Evolutionary conservation across 2,113 vertebrate species (phyloP).

Genomic region (Ameiurus melas): DNA sequence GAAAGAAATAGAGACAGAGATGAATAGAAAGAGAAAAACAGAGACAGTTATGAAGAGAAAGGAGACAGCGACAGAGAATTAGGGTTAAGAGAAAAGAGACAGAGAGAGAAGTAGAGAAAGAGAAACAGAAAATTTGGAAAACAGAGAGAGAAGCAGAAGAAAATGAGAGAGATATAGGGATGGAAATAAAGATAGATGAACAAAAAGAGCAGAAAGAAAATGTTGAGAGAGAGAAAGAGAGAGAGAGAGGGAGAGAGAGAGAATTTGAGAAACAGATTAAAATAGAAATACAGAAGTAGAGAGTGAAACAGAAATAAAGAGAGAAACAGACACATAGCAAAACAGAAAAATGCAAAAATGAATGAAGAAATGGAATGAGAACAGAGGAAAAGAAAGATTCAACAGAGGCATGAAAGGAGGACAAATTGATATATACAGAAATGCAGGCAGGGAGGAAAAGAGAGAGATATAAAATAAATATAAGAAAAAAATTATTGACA

Average conservation of each 20-base stretch:
- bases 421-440: neutral
- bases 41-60: conserved; percentile 22
- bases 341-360: neutral
- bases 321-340: neutral
- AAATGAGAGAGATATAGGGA: conserved; percentile 11
- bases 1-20: conserved; percentile 46
- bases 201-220: conserved; percentile 47
- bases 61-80: neutral
- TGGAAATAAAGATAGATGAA: neutral
- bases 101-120: conserved; percentile 45
- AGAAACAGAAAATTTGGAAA: conserved; percentile 39
- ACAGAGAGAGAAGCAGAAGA: neutral
- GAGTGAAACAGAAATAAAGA: neutral
- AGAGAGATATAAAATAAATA: neutral
- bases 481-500: neutral
- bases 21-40: conserved; percentile 42
- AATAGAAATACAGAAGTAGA: neutral
- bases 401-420: neutral
- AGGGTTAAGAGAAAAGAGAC: conserved; percentile 40
- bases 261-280: neutral
- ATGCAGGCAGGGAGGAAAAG: neutral
- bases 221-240: conserved; percentile 25
- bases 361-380: neutral
- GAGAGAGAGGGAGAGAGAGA: conserved; percentile 8
- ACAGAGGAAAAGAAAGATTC: neutral